Evolutionary conservation across 2,797 vertebrate species (phyloP).

Genomic region (Melanotaenia nigrans): DNA sequence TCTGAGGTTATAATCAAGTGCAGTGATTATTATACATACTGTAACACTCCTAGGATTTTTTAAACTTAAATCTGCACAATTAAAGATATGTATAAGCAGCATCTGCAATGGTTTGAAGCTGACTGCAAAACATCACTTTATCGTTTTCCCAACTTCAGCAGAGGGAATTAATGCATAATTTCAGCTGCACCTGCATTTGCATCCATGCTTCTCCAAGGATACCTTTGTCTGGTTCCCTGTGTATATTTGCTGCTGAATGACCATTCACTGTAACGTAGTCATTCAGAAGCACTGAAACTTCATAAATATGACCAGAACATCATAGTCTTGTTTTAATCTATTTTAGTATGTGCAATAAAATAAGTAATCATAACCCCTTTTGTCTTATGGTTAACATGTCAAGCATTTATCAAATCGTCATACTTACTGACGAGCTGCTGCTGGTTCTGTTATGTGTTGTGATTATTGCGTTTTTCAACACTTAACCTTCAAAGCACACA

Average conservation of each 20-base stretch:
- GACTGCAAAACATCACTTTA: neutral
- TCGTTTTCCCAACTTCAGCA: neutral
- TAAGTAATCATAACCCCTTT: neutral
- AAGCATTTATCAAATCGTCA: conserved; percentile 13
- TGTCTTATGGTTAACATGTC: neutral
- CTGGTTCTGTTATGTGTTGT: neutral
- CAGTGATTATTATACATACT: neutral
- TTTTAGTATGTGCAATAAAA: neutral
- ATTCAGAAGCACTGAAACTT: neutral
- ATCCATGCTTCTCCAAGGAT: neutral
- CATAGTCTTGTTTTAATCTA: conserved; percentile 9
- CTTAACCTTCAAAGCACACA: conserved; percentile 9
- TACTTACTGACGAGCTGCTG: conserved; percentile 3
- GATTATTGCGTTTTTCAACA: conserved; percentile 5
- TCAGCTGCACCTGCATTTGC: neutral
- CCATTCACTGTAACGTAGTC: neutral
- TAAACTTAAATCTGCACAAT: neutral
- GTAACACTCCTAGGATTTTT: neutral
- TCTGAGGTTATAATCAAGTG: neutral
- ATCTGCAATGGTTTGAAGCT: neutral
- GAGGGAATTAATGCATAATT: neutral
- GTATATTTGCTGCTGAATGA: neutral
- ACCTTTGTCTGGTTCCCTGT: neutral
- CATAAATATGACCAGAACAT: conserved; percentile 2
- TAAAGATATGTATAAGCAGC: neutral